Evolutionary conservation across 1,140 invertebrate genomes (phyloP).

Genomic region (Lutraria rhynchaena): DNA sequence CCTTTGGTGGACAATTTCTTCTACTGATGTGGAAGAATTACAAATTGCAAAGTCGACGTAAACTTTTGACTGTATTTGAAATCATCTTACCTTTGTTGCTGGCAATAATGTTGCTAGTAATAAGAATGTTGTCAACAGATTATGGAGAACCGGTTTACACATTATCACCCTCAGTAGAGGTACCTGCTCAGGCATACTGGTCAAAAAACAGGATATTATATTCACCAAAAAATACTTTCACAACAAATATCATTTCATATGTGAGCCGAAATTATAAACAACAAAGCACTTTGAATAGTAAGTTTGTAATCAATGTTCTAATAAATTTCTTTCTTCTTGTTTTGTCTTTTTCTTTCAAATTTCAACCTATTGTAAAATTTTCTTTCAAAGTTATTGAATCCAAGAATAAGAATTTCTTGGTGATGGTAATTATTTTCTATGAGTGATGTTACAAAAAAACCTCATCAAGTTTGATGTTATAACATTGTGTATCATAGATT

Average conservation of each 20-base stretch:
- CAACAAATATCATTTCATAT: conserved; percentile 51
- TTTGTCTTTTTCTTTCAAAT: too few species aligned
- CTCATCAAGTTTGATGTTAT: too few species aligned
- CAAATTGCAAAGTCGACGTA: conserved; percentile 72
- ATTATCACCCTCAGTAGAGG: conserved; percentile 49
- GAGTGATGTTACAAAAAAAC: too few species aligned
- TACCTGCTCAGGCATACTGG: background rate
- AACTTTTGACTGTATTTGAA: conserved; percentile 73
- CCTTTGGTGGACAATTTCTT: conserved; percentile 62
- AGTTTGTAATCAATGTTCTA: too few species aligned
- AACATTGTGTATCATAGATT: too few species aligned
- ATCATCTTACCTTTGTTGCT: conserved; percentile 74
- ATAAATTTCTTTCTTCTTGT: too few species aligned
- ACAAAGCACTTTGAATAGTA: too few species aligned
- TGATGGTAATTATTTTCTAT: too few species aligned
- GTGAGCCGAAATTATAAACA: too few species aligned
- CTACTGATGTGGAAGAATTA: conserved; percentile 80
- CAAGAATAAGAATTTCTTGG: too few species aligned
- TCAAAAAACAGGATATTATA: conserved; percentile 45
- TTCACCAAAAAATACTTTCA: conserved; percentile 45
- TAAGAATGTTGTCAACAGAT: conserved; percentile 64
- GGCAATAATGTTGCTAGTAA: conserved; percentile 69
- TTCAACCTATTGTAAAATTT: too few species aligned
- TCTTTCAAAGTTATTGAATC: too few species aligned
- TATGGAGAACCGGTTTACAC: conserved; percentile 51